These are phyloP conservation scores for Procambarus clarkii DNA, from an alignment of 1,140 invertebrate species.

Conservation along the genomic window DNA sequence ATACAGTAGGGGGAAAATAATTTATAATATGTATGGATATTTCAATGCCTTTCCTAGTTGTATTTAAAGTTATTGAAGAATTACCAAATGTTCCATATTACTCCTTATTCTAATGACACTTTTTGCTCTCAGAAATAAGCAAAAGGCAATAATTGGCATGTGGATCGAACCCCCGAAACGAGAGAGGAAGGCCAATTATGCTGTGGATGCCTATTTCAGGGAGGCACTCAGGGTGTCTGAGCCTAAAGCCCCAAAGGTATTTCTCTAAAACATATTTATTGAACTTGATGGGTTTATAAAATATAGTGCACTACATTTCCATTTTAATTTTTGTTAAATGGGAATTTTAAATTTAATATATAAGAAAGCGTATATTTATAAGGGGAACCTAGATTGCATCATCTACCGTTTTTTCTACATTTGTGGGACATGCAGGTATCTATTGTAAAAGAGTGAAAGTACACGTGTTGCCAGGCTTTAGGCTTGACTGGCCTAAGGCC, in stretches of 20 bases:
- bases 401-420: too few species aligned
- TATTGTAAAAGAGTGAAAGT: too few species aligned
- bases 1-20: background rate
- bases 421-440: too few species aligned
- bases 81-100: too few species aligned
- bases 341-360: too few species aligned
- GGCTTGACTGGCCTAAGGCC: too few species aligned
- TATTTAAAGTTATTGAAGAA: background rate
- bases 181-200: slow-evolving; percentile 99
- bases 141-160: slow-evolving; percentile 88
- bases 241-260: slow-evolving; percentile 91
- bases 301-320: too few species aligned
- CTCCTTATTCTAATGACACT: too few species aligned
- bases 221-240: slow-evolving; percentile 96
- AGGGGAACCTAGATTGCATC: too few species aligned
- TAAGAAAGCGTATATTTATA: too few species aligned
- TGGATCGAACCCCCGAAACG: slow-evolving; percentile 99
- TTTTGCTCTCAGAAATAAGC: slow-evolving; percentile 83
- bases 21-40: background rate
- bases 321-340: too few species aligned
- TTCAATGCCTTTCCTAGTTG: background rate
- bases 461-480: too few species aligned
- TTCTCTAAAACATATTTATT: slow-evolving; percentile 45
- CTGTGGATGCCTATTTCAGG: slow-evolving; percentile 98
- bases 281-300: background rate